Base-by-base conservation (phyloP, 2,797 vertebrate species). In the Sebastes oblongus region DNA sequence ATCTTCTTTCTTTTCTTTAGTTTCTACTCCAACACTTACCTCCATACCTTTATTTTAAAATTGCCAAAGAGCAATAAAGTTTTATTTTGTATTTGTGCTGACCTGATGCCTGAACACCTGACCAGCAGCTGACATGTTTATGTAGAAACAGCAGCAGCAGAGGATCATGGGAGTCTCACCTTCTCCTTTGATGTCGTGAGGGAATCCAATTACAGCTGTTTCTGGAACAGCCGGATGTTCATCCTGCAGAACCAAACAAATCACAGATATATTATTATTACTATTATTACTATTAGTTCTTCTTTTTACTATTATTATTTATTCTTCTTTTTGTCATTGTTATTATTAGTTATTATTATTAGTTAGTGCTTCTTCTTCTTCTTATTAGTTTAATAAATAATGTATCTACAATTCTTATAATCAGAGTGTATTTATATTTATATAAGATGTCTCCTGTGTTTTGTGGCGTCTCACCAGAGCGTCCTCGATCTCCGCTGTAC, bases 101-200 rank as follows among this genome's bases (percentile, higher is more conserved):
- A 52, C 18, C 46, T n/a, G 18, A n/a, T 8, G 16, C 3, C 46
- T 20, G 46, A 52, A 52, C 46, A 52, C 46, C 46, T 52, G 42
- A 46, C 14, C 42, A 46, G 42, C 42, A 46, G 16, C 42, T 46
- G 46, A 52, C 46, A 52, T 20, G 46, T 52, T 52, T 52, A 52
- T 18, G n/a, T 9, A 52, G 16, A 52, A 52, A 52, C 46, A 36
- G 7, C 27, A 65, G 78, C 22, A 73, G 66, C 66, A 85, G 42
- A 66, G 69, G 16, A 84, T 78, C 39, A 66, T 83, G 69, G 60
- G 66, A 73, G 59, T 27, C 95, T 82, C 89, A 99, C 98, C 97
- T 96, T 99, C 97, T 91, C 98, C 98, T 95, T 98, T 98, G 85
- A 98, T 95, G 68, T 96, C 93, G 5, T 98, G 98, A 1, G 96